Base-by-base conservation (phyloP, 1,140 invertebrate genomes). In the Pachyrhynchus sulphureomaculatus region DNA sequence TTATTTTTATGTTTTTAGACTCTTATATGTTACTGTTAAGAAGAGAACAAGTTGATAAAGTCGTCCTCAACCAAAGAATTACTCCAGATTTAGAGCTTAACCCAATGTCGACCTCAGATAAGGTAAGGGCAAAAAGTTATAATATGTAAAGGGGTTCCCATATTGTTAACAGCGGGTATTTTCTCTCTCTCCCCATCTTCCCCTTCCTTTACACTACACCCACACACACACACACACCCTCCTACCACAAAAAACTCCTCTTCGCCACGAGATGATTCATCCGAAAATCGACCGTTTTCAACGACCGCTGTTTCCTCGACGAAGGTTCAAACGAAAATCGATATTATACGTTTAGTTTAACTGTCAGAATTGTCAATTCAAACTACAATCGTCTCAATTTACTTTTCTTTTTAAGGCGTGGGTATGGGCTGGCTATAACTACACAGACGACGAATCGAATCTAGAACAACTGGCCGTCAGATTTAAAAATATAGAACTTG, bases 31-130 rank as follows among this genome's bases (percentile, higher is more conserved):
- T 95, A 12, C 72, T 95, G 0, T 80, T 96, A 73, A 82, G 95
- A 18, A 81, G 94, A 45, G 93, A 96, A 72, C 91, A 93, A 79
- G 87, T 95, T 1, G 81, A 86, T 61, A 93, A 93, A 74, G 77
- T 90, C 1, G 89, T 92, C 5, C 81, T 90, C 37, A 93, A 93
- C 72, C 84, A 90, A 69, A 71, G 85, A 18, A 75, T 93, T 2
- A 83, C 80, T 0, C 63, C 74, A 6, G 82, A 87, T 41, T 70
- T 89, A 2, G 79, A 84, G 3, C 73, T 93, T 17, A 75, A 79
- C 23, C 82, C 82, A 1, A 82, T 93, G 78, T 77, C 80, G 9
- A 87, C 84, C 0, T 85, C 86, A 4, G 83, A 89, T 17, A 85
- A 83, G 33, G 47, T 49, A 64, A 61, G 9, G n/a, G n/a, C n/a